These are phyloP conservation scores for Rhinophrynus dorsalis DNA, from an alignment of 2,797 vertebrate species.

Conservation along the genomic window DNA sequence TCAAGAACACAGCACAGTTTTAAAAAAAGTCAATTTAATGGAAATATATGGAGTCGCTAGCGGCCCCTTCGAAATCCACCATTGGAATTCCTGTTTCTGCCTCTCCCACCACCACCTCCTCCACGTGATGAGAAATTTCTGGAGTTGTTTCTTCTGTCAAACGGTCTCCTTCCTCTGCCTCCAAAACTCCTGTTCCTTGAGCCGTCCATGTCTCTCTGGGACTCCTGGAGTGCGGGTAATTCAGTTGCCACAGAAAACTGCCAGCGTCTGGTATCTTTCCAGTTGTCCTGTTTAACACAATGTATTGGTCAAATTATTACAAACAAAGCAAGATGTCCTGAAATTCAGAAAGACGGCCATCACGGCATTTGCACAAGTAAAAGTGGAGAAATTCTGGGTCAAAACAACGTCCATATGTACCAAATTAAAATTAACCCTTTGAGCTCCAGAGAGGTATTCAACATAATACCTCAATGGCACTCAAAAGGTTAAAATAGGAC, in stretches of 20 bases:
- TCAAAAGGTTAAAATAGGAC: no score
- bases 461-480: no score
- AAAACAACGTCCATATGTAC: no score
- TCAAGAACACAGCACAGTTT: neutral
- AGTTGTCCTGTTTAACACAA: conserved; percentile 83
- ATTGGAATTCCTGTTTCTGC: neutral
- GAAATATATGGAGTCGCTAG: neutral
- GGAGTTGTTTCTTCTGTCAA: conserved; percentile 30
- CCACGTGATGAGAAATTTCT: neutral
- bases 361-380: no score
- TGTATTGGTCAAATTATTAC: no score
- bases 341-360: no score
- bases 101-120: neutral
- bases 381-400: no score
- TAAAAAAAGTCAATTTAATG: neutral
- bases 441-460: no score
- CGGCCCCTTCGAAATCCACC: conserved; percentile 5
- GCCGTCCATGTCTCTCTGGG: conserved; percentile 20
- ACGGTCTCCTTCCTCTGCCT: conserved; percentile 16
- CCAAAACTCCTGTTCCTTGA: conserved; percentile 8
- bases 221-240: conserved; percentile 86
- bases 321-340: no score
- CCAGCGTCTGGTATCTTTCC: conserved; percentile 87
- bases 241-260: conserved; percentile 82
- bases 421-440: no score